A percentile compares a stretch with the other conserved stretches of the same genome.
Conservation (phyloP, 2,797 vertebrate species). For the Pipistrellus nathusii region DNA sequence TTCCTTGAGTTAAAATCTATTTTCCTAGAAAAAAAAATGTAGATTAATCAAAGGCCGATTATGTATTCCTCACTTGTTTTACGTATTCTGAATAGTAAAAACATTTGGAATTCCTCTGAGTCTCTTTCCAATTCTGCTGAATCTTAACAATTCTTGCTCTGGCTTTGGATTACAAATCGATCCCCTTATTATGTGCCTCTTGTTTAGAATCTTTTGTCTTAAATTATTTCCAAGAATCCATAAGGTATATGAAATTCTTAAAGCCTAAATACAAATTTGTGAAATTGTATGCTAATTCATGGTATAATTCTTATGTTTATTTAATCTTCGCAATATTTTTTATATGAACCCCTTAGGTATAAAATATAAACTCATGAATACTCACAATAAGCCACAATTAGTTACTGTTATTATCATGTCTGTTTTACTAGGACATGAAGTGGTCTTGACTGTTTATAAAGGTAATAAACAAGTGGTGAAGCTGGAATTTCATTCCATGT, state of each 20-base stretch:
- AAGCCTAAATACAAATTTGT: neutral
- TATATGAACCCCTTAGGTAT: neutral
- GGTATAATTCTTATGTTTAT: neutral
- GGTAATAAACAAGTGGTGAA: neutral
- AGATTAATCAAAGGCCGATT: neutral
- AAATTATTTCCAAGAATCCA: neutral
- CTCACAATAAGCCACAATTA: neutral
- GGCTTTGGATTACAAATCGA: neutral
- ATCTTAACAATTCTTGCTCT: neutral
- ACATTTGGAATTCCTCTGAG: neutral
- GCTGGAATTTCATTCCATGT: neutral
- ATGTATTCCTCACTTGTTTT: neutral
- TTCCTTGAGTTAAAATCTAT: neutral
- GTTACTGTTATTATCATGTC: neutral
- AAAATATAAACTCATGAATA: neutral
- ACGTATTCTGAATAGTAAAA: neutral
- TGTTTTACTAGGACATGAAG: neutral
- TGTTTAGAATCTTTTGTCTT: neutral
- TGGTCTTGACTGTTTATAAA: neutral
- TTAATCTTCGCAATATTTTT: neutral
- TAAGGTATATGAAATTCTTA: neutral
- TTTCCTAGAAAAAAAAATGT: conserved; percentile 1
- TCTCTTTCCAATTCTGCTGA: conserved; percentile 18
- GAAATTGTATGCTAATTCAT: neutral
- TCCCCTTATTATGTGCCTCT: neutral